These are phyloP conservation scores for Bugulina stolonifera DNA, from an alignment of 2,888 invertebrate species.

Conservation along the genomic window DNA sequence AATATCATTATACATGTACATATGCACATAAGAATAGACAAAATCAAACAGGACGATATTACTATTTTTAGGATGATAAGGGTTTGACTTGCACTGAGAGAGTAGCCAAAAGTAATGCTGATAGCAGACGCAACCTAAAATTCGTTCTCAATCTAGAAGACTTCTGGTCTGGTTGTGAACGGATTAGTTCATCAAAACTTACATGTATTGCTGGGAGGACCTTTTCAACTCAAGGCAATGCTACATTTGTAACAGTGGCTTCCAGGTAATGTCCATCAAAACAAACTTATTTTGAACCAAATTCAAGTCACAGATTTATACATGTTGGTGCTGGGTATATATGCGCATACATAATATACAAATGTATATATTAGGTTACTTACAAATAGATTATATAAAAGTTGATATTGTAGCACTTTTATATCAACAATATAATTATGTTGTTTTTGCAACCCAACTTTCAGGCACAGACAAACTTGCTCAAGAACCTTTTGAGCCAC, in stretches of 20 bases:
- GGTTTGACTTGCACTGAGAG: too few relatives aligned
- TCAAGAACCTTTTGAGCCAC: too few relatives aligned
- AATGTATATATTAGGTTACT: neutral
- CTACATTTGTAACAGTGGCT: neutral
- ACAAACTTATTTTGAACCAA: neutral
- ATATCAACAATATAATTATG: too few relatives aligned
- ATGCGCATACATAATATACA: too few relatives aligned
- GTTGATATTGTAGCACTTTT: too few relatives aligned
- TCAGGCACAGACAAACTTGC: too few relatives aligned
- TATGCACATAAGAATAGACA: too few relatives aligned
- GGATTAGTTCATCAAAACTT: neutral
- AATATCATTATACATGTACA: too few relatives aligned
- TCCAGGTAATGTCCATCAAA: conserved; percentile 6
- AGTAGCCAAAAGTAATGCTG: too few relatives aligned
- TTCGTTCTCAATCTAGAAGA: neutral
- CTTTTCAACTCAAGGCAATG: neutral
- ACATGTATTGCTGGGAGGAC: neutral
- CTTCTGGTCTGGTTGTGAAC: conserved; percentile 24
- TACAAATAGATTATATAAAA: neutral
- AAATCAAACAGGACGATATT: too few relatives aligned
- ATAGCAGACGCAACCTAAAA: neutral
- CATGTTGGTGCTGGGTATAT: neutral
- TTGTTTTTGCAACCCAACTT: too few relatives aligned
- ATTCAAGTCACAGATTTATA: neutral
- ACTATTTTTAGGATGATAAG: too few relatives aligned